Evolutionary conservation across 2,797 vertebrate species (phyloP).

Genomic region (Avahi laniger): DNA sequence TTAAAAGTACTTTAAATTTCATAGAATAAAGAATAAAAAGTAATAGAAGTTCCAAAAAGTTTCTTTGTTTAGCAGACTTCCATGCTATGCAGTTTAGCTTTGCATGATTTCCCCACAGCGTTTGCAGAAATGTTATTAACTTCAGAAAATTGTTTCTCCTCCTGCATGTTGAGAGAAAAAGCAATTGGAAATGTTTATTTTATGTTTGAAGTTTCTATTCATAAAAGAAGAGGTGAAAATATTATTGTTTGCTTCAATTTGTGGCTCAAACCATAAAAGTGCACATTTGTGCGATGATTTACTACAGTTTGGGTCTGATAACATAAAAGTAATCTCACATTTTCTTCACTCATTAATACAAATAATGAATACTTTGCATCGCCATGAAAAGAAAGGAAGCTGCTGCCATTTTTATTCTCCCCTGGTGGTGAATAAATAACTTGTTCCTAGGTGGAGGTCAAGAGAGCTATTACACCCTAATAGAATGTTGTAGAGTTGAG

Average conservation of each 20-base stretch:
- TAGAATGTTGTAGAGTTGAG: neutral
- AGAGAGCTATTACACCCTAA: conserved; percentile 14
- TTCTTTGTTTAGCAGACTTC: conserved; percentile 64
- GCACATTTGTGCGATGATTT: conserved; percentile 38
- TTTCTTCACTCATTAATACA: conserved; percentile 50
- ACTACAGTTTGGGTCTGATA: conserved; percentile 19
- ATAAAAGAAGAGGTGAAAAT: conserved; percentile 60
- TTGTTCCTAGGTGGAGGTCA: conserved; percentile 23
- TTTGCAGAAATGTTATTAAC: conserved; percentile 70
- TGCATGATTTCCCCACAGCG: conserved; percentile 73
- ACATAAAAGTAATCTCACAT: conserved; percentile 32
- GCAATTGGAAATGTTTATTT: conserved; percentile 77
- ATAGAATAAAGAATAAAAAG: conserved; percentile 23
- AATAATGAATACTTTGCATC: neutral
- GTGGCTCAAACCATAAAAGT: conserved; percentile 23
- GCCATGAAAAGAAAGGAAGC: neutral
- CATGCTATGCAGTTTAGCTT: conserved; percentile 53
- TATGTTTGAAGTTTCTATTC: conserved; percentile 67
- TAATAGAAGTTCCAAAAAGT: conserved; percentile 58
- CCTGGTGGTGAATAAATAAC: neutral
- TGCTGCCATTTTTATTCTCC: neutral
- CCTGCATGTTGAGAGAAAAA: conserved; percentile 51
- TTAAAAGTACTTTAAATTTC: conserved; percentile 52
- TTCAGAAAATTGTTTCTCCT: conserved; percentile 71
- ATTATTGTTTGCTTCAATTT: conserved; percentile 67